These are phyloP conservation scores for Diaphora mendica DNA, from an alignment of 2,888 invertebrate species.

Conservation along the genomic window DNA sequence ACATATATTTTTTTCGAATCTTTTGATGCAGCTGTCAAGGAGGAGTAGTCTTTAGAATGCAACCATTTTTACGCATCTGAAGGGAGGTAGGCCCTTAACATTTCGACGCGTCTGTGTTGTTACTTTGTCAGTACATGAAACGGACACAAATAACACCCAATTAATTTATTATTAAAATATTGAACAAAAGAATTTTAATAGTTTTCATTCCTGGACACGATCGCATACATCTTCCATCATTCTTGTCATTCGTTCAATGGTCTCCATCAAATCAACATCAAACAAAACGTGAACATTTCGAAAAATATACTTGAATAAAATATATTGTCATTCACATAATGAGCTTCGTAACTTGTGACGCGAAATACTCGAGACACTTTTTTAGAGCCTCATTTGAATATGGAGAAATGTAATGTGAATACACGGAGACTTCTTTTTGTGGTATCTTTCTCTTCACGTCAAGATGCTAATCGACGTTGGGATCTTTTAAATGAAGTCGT, in stretches of 20 bases:
- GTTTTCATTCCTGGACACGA: background rate
- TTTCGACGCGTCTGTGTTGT: too few relatives aligned
- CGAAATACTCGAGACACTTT: constrained; percentile 13
- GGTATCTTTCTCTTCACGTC: constrained; percentile 11
- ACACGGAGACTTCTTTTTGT: constrained; percentile 32
- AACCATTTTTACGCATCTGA: too few relatives aligned
- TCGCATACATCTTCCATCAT: background rate
- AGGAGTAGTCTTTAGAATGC: too few relatives aligned
- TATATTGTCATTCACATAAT: constrained; percentile 17
- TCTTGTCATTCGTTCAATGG: background rate
- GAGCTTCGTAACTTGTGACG: constrained; percentile 22
- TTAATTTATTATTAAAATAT: background rate
- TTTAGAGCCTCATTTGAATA: constrained; percentile 27
- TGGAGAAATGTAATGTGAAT: constrained; percentile 31
- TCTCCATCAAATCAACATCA: constrained; percentile 7
- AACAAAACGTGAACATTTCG: constrained; percentile 7
- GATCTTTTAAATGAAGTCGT: constrained; percentile 20
- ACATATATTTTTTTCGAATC: too few relatives aligned
- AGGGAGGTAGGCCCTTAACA: too few relatives aligned
- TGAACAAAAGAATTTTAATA: background rate
- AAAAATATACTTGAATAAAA: constrained; percentile 6
- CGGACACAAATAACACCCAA: too few relatives aligned
- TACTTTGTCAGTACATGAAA: too few relatives aligned
- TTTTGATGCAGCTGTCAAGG: too few relatives aligned
- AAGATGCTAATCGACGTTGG: background rate